Base-by-base conservation (phyloP, 2,888 invertebrate species). In the Pseudococcus viburni region DNA sequence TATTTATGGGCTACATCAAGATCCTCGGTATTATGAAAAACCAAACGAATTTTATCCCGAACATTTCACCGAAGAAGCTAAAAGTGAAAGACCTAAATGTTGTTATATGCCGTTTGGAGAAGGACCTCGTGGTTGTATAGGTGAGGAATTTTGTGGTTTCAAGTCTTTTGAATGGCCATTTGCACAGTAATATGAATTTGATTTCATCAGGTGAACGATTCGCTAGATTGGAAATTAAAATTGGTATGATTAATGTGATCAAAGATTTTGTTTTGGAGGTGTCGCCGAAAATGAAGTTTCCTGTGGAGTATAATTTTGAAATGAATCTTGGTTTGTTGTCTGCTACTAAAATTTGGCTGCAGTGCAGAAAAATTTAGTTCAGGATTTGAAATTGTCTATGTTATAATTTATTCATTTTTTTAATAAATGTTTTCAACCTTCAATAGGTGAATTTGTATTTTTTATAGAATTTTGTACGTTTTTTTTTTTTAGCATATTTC, bases 11-110 rank as follows among this genome's bases (percentile, higher is more conserved):
- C 48, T 92, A 17, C 93, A 93, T 89, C 91, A 91, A 84, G 92
- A 92, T 90, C 91, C 91, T 0, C 90, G 91, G 68, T 91, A 91
- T 90, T 93, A 91, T 89, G 91, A 92, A 2, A 91, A 93, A 86
- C 92, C 93, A 0, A 90, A 91, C 55, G 91, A 90, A 89, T 93
- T 92, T 89, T 91, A 92, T 89, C 93, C 93, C 0, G 92, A 92
- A 88, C 90, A 92, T 88, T 92, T 92, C 90, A 90, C 90, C 0
- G 91, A 91, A 4, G 92, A 92, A n/a, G 91, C 91, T 15, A 92
- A 91, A 89, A 90, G 89, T 6, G 89, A 90, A 1, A 90, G 91
- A 17, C 90, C 90, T 11, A 51, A 90, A 89, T 90, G 91, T 90
- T 90, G 90, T 7, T 92, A 91, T 90, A 89, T 92, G 90, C 91